A percentile compares a stretch with the other conserved stretches of the same genome.
These are phyloP conservation scores for Ochotona princeps DNA, from an alignment of 2,113 vertebrate genomes.

Conservation along the genomic window DNA sequence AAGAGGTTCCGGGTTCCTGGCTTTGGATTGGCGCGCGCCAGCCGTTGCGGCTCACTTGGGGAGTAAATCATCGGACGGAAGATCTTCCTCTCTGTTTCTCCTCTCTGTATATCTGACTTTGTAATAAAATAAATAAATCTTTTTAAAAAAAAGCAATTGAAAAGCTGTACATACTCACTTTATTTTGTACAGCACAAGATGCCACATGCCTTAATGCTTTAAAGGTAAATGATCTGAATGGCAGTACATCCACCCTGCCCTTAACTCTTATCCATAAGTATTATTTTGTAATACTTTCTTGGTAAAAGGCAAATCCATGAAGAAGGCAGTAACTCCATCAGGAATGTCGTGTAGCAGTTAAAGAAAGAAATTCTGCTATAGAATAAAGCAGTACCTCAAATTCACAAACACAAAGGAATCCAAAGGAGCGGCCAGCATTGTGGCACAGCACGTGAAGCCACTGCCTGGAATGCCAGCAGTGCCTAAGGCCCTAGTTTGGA, in stretches of 20 bases:
- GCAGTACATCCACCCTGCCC: background rate
- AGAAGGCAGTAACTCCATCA: constrained; percentile 39
- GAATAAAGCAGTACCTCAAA: constrained; percentile 12
- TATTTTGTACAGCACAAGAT: background rate
- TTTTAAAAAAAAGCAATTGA: background rate
- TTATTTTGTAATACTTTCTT: constrained; percentile 48
- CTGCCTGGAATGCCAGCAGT: too few relatives aligned
- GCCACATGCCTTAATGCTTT: constrained; percentile 6
- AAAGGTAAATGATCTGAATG: constrained; percentile 43
- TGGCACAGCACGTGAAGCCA: too few relatives aligned
- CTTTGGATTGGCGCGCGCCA: too few relatives aligned
- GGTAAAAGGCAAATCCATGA: background rate
- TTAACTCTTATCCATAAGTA: background rate
- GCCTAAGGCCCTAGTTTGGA: too few relatives aligned
- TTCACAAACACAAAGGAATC: background rate
- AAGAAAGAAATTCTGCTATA: constrained; percentile 1
- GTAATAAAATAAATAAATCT: background rate
- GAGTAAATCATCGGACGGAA: too few relatives aligned
- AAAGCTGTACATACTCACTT: background rate
- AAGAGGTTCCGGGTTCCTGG: too few relatives aligned
- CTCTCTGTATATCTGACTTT: too few relatives aligned
- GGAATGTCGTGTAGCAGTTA: background rate
- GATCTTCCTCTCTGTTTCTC: too few relatives aligned
- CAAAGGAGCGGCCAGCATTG: background rate
- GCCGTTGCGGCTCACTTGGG: too few relatives aligned